A percentile compares a stretch with the other conserved stretches of the same genome.
These are phyloP conservation scores for Micrasema longulum DNA, from an alignment of 1,140 invertebrate genomes.

Conservation along the genomic window DNA sequence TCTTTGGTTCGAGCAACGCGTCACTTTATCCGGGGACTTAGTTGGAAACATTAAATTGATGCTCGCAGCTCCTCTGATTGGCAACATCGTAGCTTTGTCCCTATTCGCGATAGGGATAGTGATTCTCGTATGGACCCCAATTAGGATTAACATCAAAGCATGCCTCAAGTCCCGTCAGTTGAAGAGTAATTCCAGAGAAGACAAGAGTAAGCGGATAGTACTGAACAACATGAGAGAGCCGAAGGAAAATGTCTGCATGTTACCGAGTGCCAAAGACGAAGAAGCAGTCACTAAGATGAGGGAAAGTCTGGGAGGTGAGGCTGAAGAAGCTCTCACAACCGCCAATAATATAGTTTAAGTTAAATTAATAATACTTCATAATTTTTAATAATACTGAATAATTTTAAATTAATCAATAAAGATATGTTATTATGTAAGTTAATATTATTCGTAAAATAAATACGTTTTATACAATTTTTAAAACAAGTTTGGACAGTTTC, in stretches of 20 bases:
- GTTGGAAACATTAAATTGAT: constrained; percentile 37
- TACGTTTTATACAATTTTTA: not conserved
- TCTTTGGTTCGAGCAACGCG: constrained; percentile 82
- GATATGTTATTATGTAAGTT: not conserved
- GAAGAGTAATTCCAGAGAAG: constrained; percentile 21
- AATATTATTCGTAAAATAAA: not conserved
- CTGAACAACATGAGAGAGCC: constrained; percentile 47
- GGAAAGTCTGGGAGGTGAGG: constrained; percentile 40
- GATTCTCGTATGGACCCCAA: constrained; percentile 47
- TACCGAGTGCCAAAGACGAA: constrained; percentile 20
- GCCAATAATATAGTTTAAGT: constrained; percentile 15
- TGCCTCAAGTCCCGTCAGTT: constrained; percentile 23
- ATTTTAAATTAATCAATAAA: not conserved
- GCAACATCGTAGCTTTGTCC: constrained; percentile 40
- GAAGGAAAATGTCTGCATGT: constrained; percentile 41
- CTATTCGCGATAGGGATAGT: constrained; percentile 50
- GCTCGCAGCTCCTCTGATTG: constrained; percentile 45
- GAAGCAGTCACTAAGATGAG: not conserved
- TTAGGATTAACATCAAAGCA: constrained; percentile 46
- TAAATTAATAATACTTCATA: not conserved
- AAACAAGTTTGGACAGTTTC: too few species aligned
- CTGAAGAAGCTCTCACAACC: constrained; percentile 8
- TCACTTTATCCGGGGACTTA: constrained; percentile 66
- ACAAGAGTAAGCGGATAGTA: constrained; percentile 28
- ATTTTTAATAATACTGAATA: too few species aligned